Base-by-base conservation (phyloP, 2,888 invertebrate species). In the Scaptomyza caliginosa region DNA sequence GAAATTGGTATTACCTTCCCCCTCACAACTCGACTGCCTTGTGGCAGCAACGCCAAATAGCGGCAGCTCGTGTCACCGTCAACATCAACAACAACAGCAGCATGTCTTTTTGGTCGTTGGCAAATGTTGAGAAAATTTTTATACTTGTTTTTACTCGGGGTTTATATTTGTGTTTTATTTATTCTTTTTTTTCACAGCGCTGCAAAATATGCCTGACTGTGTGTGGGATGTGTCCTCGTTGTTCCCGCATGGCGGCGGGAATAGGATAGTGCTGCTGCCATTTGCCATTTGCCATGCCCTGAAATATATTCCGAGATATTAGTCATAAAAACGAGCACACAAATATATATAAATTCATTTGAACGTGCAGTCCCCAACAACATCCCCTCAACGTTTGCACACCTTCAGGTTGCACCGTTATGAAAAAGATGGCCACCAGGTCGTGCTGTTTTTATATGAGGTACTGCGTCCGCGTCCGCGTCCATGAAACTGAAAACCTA, bases 91-190 rank as follows among this genome's bases (percentile, higher is more conserved):
- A 7, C 58, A 32, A 32, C 40, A 45, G 24, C 48, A 49, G 54
- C 71, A 52, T 65, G 67, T 67, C 77, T 58, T 65, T 72, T 56
- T 52, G 70, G 66, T 78, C 85, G 79, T 87, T 84, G 84, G 77
- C 81, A 81, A 84, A 84, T 84, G 84, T 86, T 78, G 86, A 84
- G 86, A 85, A 86, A 86, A 89, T 86, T 88, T 82, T 88, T 77
- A 86, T 86, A 78, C 81, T 78, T 88, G 79, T 80, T 86, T 80
- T 75, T 72, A 71, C 71, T 63, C 49, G 67, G 73, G 70, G 75
- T 80, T 88, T 75, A 85, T 77, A 78, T 78, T 72, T 75, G 74
- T 86, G 77, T 86, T 87, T 87, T 83, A 87, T 87, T 81, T 80
- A 87, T 78, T n/a, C n/a, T 39, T 80, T 81, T 77, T 39, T 80